These are phyloP conservation scores for Prunella strophiata DNA, from an alignment of 2,797 vertebrate species.

Conservation along the genomic window DNA sequence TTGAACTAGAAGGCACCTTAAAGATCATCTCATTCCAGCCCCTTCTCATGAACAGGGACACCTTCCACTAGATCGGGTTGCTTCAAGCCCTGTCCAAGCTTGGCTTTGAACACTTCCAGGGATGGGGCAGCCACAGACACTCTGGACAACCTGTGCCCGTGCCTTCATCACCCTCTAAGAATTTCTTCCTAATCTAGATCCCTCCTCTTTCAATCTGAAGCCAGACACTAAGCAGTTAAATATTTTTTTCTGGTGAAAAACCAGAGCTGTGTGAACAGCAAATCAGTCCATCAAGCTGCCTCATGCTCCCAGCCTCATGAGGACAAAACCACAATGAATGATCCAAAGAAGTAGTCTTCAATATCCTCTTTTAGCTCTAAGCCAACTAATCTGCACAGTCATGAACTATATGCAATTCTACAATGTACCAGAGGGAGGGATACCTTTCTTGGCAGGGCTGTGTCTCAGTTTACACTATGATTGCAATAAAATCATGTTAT, in stretches of 20 bases:
- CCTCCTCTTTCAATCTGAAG: not conserved
- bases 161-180: not conserved
- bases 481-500: not conserved
- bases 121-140: no score
- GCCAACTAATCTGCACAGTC: not conserved
- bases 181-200: not conserved
- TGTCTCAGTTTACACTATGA: not conserved
- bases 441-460: not conserved
- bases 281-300: not conserved
- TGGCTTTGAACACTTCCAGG: not conserved
- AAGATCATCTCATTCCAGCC: not conserved
- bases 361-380: not conserved
- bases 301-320: not conserved
- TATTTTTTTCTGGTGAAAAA: not conserved
- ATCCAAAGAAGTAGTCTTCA: not conserved
- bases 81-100: not conserved
- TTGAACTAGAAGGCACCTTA: not conserved
- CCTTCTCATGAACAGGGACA: not conserved
- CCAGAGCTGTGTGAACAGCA: not conserved
- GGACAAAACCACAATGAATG: not conserved
- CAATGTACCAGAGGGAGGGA: not conserved
- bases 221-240: not conserved
- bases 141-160: not conserved
- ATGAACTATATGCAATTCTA: not conserved
- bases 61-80: not conserved